These are phyloP conservation scores for Istiophorus platypterus DNA, from an alignment of 2,113 vertebrate species.

Conservation along the genomic window DNA sequence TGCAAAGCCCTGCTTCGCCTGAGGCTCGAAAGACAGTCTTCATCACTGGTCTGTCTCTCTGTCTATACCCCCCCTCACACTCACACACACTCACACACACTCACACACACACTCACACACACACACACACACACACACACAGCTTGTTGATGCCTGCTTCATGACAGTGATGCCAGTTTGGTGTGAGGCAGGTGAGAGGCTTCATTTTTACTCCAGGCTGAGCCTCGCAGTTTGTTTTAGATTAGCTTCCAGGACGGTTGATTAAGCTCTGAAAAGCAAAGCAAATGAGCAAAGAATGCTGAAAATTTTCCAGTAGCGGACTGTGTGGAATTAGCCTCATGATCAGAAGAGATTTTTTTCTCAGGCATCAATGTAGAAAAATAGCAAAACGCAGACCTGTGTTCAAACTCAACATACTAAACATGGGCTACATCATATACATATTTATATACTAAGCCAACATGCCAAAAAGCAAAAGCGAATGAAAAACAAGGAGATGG, in stretches of 20 bases:
- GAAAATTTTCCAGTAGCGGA: slow-evolving; percentile 27
- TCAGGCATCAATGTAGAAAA: slow-evolving; percentile 9
- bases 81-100: not conserved
- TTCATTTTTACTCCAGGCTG: slow-evolving; percentile 60
- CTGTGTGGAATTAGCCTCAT: slow-evolving; percentile 41
- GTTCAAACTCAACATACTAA: slow-evolving; percentile 11
- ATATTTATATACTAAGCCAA: slow-evolving; percentile 35
- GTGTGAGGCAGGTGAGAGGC: slow-evolving; percentile 62
- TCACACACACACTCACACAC: not conserved
- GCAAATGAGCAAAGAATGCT: slow-evolving; percentile 50
- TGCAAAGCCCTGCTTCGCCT: slow-evolving; percentile 75
- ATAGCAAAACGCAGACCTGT: slow-evolving; percentile 17
- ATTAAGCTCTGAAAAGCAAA: slow-evolving; percentile 52
- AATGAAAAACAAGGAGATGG: no score
- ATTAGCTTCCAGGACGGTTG: slow-evolving; percentile 35
- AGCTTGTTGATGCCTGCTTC: slow-evolving; percentile 64
- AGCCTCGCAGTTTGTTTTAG: slow-evolving; percentile 45
- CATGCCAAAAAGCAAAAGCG: slow-evolving; percentile 54
- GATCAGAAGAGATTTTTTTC: slow-evolving; percentile 15
- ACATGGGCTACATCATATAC: slow-evolving; percentile 12
- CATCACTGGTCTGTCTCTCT: slow-evolving; percentile 62
- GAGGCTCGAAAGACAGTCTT: slow-evolving; percentile 74
- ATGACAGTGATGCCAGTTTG: slow-evolving; percentile 64
- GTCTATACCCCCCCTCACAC: slow-evolving; percentile 35
- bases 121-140: slow-evolving; percentile 9